Evolutionary conservation across 2,797 vertebrate genomes (phyloP).

Genomic region (Pantherophis vulpinus): DNA sequence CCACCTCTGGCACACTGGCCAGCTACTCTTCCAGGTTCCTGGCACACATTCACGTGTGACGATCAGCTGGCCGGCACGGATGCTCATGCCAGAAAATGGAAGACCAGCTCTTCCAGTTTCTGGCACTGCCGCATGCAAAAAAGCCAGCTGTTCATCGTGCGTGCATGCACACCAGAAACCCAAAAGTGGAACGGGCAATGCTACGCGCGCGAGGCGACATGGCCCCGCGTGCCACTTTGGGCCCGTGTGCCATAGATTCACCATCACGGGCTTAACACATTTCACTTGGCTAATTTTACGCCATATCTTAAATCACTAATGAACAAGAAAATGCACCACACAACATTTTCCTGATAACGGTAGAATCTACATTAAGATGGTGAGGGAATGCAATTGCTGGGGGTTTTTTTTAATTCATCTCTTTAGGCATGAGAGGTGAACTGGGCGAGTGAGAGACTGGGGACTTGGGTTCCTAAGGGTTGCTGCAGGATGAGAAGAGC

Average conservation of each 20-base stretch:
- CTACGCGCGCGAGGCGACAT: fast-evolving
- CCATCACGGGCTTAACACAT: neutral
- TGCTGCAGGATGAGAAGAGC: neutral
- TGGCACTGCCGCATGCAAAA: too few relatives aligned
- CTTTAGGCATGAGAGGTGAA: neutral
- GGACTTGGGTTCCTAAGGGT: neutral
- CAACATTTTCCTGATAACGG: neutral
- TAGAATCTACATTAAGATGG: neutral
- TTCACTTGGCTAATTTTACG: neutral
- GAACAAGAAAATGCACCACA: neutral
- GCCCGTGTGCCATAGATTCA: too few relatives aligned
- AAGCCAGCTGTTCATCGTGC: too few relatives aligned
- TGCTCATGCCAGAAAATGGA: too few relatives aligned
- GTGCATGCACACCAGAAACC: too few relatives aligned
- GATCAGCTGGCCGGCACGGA: too few relatives aligned
- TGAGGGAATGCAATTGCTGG: neutral
- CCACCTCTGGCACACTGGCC: too few relatives aligned
- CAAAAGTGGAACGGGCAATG: too few relatives aligned
- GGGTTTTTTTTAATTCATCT: neutral
- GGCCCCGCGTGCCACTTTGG: too few relatives aligned
- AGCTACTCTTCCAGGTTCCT: too few relatives aligned
- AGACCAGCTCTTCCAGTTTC: too few relatives aligned
- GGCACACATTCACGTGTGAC: too few relatives aligned
- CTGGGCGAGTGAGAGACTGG: neutral
- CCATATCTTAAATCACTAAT: neutral